phyloP scores from a whole-genome alignment of 2,113 vertebrate species.

The Poicephalus gulielmi region DNA sequence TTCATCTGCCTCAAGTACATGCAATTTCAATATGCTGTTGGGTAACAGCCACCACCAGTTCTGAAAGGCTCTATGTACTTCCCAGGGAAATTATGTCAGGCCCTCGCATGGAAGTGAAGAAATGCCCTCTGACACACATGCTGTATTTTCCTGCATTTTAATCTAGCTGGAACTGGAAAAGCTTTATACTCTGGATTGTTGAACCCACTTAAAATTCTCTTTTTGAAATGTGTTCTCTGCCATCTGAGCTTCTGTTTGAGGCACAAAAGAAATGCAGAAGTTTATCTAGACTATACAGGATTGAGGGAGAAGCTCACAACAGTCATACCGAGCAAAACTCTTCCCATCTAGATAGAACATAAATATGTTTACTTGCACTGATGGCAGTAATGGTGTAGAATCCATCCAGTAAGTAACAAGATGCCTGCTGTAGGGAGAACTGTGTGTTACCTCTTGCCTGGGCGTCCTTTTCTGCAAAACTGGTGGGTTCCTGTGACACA shows the following conservation, averaged over 20 bases:
- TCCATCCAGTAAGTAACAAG: not conserved
- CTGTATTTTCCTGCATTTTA: not conserved
- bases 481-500: not conserved
- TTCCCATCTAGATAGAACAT: not conserved
- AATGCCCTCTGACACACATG: fast-evolving
- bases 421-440: not conserved
- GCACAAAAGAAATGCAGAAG: not conserved
- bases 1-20: not conserved
- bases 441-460: not conserved
- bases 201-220: not conserved
- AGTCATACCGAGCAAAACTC: not conserved
- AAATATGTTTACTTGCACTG: not conserved
- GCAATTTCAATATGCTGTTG: not conserved
- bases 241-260: not conserved
- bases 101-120: not conserved
- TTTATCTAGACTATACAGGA: not conserved
- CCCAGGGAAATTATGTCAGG: not conserved
- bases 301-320: not conserved
- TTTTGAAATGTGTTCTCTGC: not conserved
- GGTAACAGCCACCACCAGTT: not conserved
- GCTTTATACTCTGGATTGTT: not conserved
- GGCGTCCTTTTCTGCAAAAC: not conserved
- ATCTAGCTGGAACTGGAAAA: not conserved
- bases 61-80: not conserved
- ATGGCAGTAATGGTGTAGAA: not conserved